Conservation (phyloP, 2,797 vertebrate species). For the Tapera naevia region DNA sequence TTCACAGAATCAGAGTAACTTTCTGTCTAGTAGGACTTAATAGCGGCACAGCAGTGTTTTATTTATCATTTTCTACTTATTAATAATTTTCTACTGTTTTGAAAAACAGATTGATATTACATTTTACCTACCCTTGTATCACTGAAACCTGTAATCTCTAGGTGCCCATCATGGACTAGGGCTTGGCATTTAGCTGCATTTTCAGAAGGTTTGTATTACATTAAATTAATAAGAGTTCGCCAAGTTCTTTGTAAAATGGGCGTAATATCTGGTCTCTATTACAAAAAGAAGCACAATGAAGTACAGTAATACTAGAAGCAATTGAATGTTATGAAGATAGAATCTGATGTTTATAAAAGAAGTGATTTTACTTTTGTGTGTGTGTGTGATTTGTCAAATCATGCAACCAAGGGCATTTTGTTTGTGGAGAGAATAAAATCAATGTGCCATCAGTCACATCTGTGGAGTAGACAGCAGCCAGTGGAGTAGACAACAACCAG, state of each 20-base stretch:
- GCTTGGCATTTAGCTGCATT: background rate
- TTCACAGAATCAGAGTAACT: background rate
- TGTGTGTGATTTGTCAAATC: background rate
- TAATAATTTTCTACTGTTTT: background rate
- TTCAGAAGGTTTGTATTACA: background rate
- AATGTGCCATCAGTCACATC: background rate
- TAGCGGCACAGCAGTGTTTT: background rate
- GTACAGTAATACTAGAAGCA: background rate
- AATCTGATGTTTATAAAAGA: background rate
- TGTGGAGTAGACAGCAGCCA: background rate
- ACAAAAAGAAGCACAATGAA: background rate
- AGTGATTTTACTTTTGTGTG: background rate
- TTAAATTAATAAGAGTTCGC: background rate
- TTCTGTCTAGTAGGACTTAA: background rate
- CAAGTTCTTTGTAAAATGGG: background rate
- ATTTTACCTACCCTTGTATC: background rate
- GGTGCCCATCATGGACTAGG: background rate
- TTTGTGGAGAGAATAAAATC: background rate
- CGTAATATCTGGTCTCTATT: background rate
- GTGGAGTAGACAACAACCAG: background rate
- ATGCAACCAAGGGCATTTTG: background rate
- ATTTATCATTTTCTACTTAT: background rate
- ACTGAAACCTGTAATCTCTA: background rate
- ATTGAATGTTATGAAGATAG: background rate
- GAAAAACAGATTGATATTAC: background rate